Evolutionary conservation across 2,113 vertebrate genomes (phyloP).

Genomic region (Stigmatopora nigra): DNA sequence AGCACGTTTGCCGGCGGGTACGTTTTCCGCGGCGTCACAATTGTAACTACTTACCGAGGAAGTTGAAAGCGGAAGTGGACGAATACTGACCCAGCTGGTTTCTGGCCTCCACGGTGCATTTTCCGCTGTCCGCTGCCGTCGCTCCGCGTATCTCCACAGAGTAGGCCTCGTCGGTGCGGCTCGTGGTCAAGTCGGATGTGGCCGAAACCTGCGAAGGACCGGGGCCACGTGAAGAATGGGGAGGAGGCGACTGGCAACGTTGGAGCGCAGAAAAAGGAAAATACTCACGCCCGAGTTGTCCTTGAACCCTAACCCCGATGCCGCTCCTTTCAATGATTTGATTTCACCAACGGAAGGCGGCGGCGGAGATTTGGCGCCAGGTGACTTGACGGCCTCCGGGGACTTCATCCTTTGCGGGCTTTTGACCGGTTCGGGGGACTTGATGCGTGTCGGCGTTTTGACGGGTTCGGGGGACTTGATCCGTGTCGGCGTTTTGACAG

Average conservation of each 20-base stretch:
- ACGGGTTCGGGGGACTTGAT: too few species aligned
- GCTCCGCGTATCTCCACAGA: conserved; percentile 80
- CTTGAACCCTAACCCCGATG: conserved; percentile 71
- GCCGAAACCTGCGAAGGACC: conserved; percentile 70
- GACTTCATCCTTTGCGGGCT: conserved; percentile 70
- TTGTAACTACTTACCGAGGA: conserved; percentile 75
- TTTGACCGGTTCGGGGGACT: too few species aligned
- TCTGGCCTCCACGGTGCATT: conserved; percentile 88
- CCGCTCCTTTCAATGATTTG: conserved; percentile 39
- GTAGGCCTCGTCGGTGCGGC: conserved; percentile 73
- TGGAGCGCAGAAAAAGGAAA: neutral
- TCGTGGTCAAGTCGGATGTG: conserved; percentile 74
- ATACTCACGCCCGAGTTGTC: conserved; percentile 82
- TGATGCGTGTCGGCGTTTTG: too few species aligned
- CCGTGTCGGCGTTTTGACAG: too few species aligned
- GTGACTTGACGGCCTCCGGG: conserved; percentile 69
- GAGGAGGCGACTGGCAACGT: neutral
- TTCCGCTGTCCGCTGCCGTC: conserved; percentile 78
- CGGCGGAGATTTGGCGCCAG: conserved; percentile 41
- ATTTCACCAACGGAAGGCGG: conserved; percentile 59
- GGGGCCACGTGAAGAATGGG: neutral
- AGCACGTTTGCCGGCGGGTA: neutral
- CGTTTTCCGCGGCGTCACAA: neutral
- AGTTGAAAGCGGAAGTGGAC: conserved; percentile 83
- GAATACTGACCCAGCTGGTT: conserved; percentile 87